Conservation (phyloP, 2,113 vertebrate genomes). For the Campylomormyrus numenius region DNA sequence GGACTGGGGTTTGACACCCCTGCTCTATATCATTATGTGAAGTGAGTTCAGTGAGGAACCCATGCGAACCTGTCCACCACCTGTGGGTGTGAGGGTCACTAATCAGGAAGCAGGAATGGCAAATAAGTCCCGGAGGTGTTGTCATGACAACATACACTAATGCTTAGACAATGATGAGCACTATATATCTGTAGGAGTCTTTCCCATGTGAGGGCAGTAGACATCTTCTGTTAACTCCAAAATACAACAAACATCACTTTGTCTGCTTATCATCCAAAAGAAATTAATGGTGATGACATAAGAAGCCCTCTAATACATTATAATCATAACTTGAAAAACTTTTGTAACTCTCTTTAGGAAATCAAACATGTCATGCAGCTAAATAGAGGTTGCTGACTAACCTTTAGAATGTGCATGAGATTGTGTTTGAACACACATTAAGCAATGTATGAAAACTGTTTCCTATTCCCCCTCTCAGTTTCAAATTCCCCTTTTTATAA, state of each 20-base stretch:
- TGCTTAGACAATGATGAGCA: background rate
- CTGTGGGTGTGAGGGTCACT: background rate
- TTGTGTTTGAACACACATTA: background rate
- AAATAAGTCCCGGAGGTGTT: background rate
- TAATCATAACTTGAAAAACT: background rate
- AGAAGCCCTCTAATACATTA: background rate
- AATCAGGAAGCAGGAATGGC: background rate
- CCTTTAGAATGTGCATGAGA: conserved; percentile 1
- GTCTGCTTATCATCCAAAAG: background rate
- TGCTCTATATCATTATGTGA: background rate
- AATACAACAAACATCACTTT: background rate
- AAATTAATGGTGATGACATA: background rate
- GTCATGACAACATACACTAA: background rate
- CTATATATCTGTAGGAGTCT: background rate
- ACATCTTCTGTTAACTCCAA: background rate
- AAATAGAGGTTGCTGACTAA: background rate
- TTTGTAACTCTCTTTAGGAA: background rate
- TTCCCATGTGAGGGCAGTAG: background rate
- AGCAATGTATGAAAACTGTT: background rate
- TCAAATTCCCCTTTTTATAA: background rate
- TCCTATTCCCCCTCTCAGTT: background rate
- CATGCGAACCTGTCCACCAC: background rate
- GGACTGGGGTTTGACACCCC: too few species aligned
- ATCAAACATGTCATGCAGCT: background rate
- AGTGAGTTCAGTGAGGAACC: background rate